Base-by-base conservation (phyloP, 1,140 invertebrate species). In the Phthorimaea operculella region DNA sequence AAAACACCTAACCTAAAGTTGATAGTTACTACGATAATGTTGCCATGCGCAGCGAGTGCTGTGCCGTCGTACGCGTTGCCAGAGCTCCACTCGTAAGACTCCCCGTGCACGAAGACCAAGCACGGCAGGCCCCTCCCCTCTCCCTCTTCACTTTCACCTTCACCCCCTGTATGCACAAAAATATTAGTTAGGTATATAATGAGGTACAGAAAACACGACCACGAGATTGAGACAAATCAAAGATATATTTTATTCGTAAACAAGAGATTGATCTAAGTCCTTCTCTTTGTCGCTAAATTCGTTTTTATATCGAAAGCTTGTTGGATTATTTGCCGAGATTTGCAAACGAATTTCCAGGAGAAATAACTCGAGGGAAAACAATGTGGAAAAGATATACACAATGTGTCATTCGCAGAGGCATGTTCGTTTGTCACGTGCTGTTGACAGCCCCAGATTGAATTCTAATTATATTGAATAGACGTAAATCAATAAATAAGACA, bases 1-100 rank as follows among this genome's bases (percentile, higher is more conserved):
- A 99, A 89, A 65, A 98, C 92, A 56, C 97, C 98, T 55, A 99
- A 90, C 68, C 98, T 91, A 89, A 98, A 99, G 89, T 99, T 99
- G 74, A 99, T 92, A 65, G 96, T 97, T 74, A 99, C 93, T 59
- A 99, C 96, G 73, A 99, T 94, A 71, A 99, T 90, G 75, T 95
- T 92, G 57, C 96, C 94, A 69, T 94, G 92, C 56, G 94, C 93
- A 54, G 96, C 94, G 49, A 99, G 86, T 21, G 96, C 92, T 54
- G 93, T 96, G 54, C 96, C 96, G 82, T 98, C 96, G 80, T 98
- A 96, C 5, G 95, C 91, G 87, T 97, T 97, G 50, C 96, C 96
- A 10, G 95, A 93, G 77, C 95, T 96, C 92, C 95, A 97, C 70
- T 96, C 93, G 83, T 94, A 97, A 9, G 94, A 97, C 79, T 98